A percentile compares a stretch with the other conserved stretches of the same genome.
These are phyloP conservation scores for Sturmia bella DNA, from an alignment of 2,888 invertebrate genomes.

Conservation along the genomic window DNA sequence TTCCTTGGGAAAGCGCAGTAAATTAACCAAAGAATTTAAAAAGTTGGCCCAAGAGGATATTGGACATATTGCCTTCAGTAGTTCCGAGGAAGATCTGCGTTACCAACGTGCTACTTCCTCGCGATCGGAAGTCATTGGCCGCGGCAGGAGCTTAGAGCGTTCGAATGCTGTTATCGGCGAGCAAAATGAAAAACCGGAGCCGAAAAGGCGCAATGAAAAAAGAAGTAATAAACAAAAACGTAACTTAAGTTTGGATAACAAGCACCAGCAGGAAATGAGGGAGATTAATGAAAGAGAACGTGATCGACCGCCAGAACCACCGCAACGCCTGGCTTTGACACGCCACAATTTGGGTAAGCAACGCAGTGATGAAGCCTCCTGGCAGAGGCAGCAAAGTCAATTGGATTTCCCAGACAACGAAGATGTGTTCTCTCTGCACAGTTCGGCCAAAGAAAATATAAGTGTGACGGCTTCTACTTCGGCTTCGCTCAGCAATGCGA, in stretches of 20 bases:
- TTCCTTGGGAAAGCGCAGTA: constrained; percentile 77
- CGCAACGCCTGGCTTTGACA: constrained; percentile 65
- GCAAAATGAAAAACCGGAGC: constrained; percentile 74
- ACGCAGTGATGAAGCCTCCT: constrained; percentile 71
- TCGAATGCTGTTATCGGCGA: constrained; percentile 68
- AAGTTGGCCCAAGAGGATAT: constrained; percentile 75
- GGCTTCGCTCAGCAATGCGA: constrained; percentile 70
- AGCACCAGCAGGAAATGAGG: constrained; percentile 46
- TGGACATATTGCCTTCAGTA: constrained; percentile 74
- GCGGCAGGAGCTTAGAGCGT: constrained; percentile 79
- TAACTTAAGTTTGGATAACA: constrained; percentile 79
- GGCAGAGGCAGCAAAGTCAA: constrained; percentile 63
- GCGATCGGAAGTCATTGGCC: constrained; percentile 70
- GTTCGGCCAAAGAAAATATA: constrained; percentile 72
- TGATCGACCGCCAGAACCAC: constrained; percentile 61
- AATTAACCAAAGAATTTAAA: constrained; percentile 77
- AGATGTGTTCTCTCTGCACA: constrained; percentile 74
- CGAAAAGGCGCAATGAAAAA: constrained; percentile 53
- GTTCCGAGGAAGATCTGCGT: constrained; percentile 74
- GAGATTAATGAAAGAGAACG: constrained; percentile 62
- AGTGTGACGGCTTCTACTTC: constrained; percentile 71
- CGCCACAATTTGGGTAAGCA: constrained; percentile 70
- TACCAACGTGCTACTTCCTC: constrained; percentile 70
- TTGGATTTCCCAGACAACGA: constrained; percentile 71
- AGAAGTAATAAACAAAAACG: constrained; percentile 79